phyloP scores from a whole-genome alignment of 2,797 vertebrate species.

The Xyrichtys novacula region DNA sequence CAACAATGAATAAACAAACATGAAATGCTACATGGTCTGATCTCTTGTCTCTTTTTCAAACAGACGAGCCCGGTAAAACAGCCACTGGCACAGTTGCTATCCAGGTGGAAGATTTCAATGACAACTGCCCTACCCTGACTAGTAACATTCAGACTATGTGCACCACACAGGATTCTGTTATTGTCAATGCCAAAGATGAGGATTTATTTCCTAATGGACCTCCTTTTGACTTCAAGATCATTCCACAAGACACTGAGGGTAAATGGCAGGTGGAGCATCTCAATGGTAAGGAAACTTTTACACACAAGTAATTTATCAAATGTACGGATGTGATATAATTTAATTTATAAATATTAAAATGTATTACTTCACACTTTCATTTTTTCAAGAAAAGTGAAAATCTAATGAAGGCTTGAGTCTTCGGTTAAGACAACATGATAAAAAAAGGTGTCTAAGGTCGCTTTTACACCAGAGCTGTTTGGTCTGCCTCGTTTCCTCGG shows the following conservation, averaged over 20 bases:
- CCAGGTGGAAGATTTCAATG: conserved; percentile 81
- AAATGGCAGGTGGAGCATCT: conserved; percentile 84
- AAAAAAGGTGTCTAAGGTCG: too few species aligned
- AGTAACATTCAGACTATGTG: conserved; percentile 80
- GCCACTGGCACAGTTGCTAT: conserved; percentile 82
- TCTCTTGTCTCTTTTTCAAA: conserved; percentile 5
- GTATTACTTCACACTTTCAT: too few species aligned
- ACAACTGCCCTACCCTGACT: conserved; percentile 89
- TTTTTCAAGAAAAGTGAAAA: too few species aligned
- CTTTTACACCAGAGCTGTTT: too few species aligned
- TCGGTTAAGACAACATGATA: too few species aligned
- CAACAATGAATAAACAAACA: neutral
- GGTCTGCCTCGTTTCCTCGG: too few species aligned
- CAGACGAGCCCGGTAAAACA: conserved; percentile 85
- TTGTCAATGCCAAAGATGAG: conserved; percentile 86
- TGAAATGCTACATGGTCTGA: conserved; percentile 2
- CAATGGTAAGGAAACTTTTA: conserved; percentile 84
- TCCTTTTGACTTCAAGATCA: conserved; percentile 88
- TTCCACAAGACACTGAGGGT: conserved; percentile 79
- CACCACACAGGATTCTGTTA: conserved; percentile 67
- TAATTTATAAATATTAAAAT: too few species aligned
- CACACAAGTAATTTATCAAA: too few species aligned
- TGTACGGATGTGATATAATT: too few species aligned
- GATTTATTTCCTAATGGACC: conserved; percentile 85
- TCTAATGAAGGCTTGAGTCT: too few species aligned